Evolutionary conservation across 2,888 invertebrate genomes (phyloP).

Genomic region (Leptinotarsa juncta): DNA sequence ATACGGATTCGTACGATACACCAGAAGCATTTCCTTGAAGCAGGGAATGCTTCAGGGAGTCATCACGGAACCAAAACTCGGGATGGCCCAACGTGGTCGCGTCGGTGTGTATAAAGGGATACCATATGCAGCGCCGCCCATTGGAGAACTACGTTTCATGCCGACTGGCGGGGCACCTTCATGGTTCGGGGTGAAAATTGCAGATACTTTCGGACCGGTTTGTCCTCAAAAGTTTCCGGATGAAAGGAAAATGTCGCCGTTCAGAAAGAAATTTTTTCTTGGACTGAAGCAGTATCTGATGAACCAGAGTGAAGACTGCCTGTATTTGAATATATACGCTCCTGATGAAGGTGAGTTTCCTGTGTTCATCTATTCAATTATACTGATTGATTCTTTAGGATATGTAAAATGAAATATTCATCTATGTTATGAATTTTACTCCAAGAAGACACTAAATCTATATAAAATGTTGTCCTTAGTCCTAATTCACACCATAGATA

Average conservation of each 20-base stretch:
- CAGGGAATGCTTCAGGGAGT: slow-evolving; percentile 78
- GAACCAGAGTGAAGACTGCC: slow-evolving; percentile 86
- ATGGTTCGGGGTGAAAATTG: slow-evolving; percentile 80
- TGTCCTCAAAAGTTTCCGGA: slow-evolving; percentile 87
- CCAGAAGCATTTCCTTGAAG: slow-evolving; percentile 66
- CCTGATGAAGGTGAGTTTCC: slow-evolving; percentile 66
- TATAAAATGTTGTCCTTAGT: no score
- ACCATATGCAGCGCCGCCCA: slow-evolving; percentile 85
- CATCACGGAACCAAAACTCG: slow-evolving; percentile 73
- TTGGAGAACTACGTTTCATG: slow-evolving; percentile 73
- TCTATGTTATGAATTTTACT: neutral
- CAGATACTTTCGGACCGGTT: slow-evolving; percentile 80
- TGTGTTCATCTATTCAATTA: no score
- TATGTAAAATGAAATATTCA: neutral
- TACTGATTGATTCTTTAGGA: neutral
- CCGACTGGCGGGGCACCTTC: slow-evolving; percentile 79
- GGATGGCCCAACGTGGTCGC: slow-evolving; percentile 70
- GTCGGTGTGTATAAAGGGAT: slow-evolving; percentile 84
- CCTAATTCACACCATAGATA: no score
- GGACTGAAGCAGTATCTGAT: slow-evolving; percentile 77
- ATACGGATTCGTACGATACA: slow-evolving; percentile 47
- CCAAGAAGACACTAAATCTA: no score
- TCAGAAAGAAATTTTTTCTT: slow-evolving; percentile 78
- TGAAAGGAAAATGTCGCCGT: slow-evolving; percentile 73
- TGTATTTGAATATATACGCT: slow-evolving; percentile 92